Evolutionary conservation across 2,888 invertebrate genomes (phyloP).

Genomic region (Bellardia pandia): DNA sequence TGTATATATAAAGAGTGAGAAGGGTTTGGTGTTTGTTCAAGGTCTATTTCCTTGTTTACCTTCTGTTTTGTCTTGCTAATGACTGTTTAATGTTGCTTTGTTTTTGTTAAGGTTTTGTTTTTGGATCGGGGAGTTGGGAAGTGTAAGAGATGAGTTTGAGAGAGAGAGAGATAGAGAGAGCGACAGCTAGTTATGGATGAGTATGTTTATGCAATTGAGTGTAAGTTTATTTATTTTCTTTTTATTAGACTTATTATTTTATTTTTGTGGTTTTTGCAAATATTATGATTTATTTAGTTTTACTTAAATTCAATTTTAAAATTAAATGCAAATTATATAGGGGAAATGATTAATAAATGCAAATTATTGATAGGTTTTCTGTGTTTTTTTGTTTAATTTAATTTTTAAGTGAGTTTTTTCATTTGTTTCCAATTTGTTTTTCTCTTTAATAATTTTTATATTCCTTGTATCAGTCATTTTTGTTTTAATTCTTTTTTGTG

Average conservation of each 20-base stretch:
- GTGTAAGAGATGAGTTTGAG: neutral
- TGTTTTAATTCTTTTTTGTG: conserved; percentile 57
- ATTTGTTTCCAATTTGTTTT: conserved; percentile 58
- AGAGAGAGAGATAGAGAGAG: neutral
- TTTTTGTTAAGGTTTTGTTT: too few relatives aligned
- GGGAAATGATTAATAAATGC: conserved; percentile 67
- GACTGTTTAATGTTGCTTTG: too few relatives aligned
- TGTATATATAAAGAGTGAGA: neutral
- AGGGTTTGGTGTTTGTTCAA: neutral
- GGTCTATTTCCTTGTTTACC: too few relatives aligned
- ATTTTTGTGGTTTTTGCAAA: conserved; percentile 53
- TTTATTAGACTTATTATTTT: conserved; percentile 30
- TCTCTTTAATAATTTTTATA: conserved; percentile 67
- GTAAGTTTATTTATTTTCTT: conserved; percentile 26
- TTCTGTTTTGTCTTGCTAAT: too few relatives aligned
- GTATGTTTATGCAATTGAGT: conserved; percentile 40
- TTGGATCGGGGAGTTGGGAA: too few relatives aligned
- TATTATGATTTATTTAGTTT: conserved; percentile 64
- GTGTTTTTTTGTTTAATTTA: conserved; percentile 70
- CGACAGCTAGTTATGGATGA: conserved; percentile 13
- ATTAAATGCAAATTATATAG: conserved; percentile 67
- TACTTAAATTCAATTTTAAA: conserved; percentile 44
- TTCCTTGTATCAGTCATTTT: conserved; percentile 76
- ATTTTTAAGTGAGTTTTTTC: conserved; percentile 29
- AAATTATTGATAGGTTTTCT: conserved; percentile 66